Conservation (phyloP, 2,113 vertebrate genomes). For the Nothocercus julius region DNA sequence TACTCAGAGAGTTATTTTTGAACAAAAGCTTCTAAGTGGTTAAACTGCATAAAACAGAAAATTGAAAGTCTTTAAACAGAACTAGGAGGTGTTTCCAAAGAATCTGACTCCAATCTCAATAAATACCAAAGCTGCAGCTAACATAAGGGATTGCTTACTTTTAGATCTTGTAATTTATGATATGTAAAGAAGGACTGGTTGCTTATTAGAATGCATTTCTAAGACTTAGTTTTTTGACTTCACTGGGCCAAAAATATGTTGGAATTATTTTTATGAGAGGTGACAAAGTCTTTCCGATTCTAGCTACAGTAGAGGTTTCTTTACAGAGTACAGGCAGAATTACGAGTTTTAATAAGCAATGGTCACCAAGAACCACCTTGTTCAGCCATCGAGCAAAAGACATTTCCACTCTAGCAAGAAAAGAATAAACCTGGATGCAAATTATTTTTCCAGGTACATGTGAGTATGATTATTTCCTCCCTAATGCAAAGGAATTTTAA, state of each 20-base stretch:
- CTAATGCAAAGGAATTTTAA: constrained; percentile 5
- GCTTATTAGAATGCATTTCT: background rate
- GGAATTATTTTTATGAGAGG: background rate
- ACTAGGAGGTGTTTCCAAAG: constrained; percentile 1
- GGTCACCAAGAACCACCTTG: background rate
- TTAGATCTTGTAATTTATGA: background rate
- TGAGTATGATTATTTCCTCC: background rate
- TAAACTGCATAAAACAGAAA: constrained; percentile 3
- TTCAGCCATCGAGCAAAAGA: background rate
- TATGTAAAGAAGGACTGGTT: background rate
- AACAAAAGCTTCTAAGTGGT: constrained; percentile 17
- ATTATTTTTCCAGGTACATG: background rate
- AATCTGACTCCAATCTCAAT: background rate
- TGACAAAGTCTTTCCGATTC: background rate
- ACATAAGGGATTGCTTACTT: background rate
- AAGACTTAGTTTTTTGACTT: background rate
- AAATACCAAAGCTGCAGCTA: background rate
- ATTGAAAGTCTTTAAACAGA: background rate
- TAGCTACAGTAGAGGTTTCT: background rate
- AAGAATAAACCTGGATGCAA: background rate
- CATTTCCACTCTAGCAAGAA: background rate
- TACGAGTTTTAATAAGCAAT: background rate
- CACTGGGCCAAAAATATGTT: background rate
- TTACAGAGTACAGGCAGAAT: background rate
- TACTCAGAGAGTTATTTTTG: constrained; percentile 20